phyloP scores from a whole-genome alignment of 2,113 vertebrate species.

The Thalassarche chlororhynchos region DNA sequence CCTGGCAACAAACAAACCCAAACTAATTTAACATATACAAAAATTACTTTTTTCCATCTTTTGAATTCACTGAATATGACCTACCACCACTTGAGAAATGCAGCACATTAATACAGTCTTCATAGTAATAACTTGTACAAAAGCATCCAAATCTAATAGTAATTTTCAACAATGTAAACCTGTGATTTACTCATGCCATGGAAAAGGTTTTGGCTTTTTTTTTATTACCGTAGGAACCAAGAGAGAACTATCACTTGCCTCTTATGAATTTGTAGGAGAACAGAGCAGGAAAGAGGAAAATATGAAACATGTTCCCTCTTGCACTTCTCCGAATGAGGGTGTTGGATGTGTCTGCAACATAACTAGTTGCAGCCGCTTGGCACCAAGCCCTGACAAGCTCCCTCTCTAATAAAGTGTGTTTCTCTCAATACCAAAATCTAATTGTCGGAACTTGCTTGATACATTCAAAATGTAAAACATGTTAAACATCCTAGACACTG shows the following conservation, averaged over 20 bases:
- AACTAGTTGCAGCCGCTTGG: not conserved
- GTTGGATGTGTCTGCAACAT: constrained; percentile 2
- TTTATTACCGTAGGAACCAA: not conserved
- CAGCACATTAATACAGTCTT: not conserved
- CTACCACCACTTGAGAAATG: not conserved
- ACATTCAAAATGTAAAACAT: constrained; percentile 6
- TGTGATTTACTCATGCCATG: not conserved
- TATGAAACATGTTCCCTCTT: constrained; percentile 61
- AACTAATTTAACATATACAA: not conserved
- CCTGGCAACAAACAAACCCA: not conserved
- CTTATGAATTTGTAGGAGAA: not conserved
- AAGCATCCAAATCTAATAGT: not conserved
- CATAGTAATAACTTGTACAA: not conserved
- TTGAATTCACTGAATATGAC: not conserved
- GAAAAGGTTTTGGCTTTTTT: not conserved
- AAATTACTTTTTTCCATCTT: not conserved
- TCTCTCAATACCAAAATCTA: not conserved
- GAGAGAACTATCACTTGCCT: not conserved
- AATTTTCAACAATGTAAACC: not conserved
- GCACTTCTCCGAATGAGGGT: not conserved
- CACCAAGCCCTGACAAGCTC: constrained; percentile 63
- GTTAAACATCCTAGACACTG: constrained; percentile 18
- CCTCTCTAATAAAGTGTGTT: constrained; percentile 24
- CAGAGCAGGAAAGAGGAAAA: not conserved
- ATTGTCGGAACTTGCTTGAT: not conserved